These are phyloP conservation scores for Astreopora myriophthalma DNA, from an alignment of 64 coral and sea anemone species.

Conservation along the genomic window DNA sequence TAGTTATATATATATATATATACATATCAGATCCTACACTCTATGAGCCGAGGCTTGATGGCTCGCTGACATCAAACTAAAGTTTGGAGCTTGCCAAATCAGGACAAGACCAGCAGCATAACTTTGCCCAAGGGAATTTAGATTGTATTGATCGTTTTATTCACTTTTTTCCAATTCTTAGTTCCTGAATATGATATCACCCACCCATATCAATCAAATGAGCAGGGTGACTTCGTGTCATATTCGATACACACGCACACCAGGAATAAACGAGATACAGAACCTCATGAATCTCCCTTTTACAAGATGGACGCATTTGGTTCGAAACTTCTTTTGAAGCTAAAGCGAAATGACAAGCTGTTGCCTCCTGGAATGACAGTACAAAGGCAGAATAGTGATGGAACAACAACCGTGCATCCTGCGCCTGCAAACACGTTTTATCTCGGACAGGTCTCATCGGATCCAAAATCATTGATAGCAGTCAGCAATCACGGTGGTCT, in stretches of 20 bases:
- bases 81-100: too few relatives aligned
- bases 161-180: neutral
- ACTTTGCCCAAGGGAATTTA: neutral
- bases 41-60: too few relatives aligned
- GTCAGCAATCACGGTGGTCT: slow-evolving; percentile 38
- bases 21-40: too few relatives aligned
- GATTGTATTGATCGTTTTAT: neutral
- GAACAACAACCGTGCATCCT: neutral
- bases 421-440: slow-evolving; percentile 24
- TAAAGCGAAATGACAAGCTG: slow-evolving; percentile 34
- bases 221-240: slow-evolving; percentile 12
- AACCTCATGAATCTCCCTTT: neutral
- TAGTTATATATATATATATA: too few relatives aligned
- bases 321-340: slow-evolving; percentile 29
- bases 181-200: slow-evolving; percentile 67
- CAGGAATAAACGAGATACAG: neutral
- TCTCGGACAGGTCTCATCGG: slow-evolving; percentile 37
- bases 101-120: neutral
- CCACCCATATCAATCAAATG: slow-evolving; percentile 42
- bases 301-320: slow-evolving; percentile 52
- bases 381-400: slow-evolving; percentile 1
- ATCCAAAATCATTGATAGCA: slow-evolving; percentile 45
- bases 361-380: neutral
- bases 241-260: neutral
- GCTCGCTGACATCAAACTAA: too few relatives aligned